phyloP scores from a whole-genome alignment of 2,113 vertebrate species.

The Condylura cristata region DNA sequence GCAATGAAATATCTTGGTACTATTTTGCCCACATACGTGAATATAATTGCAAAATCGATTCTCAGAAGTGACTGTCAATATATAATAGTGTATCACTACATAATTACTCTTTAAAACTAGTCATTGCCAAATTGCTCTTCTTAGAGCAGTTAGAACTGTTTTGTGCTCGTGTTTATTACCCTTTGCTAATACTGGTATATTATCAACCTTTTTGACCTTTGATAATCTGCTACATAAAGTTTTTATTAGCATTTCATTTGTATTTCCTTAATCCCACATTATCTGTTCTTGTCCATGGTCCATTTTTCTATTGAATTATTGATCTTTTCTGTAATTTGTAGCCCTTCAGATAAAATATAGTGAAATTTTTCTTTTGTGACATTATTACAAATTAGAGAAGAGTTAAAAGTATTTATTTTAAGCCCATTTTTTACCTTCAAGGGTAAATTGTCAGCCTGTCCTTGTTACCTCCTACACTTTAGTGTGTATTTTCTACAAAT shows the following conservation, averaged over 20 bases:
- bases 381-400: no score
- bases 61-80: slow-evolving; percentile 7
- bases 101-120: neutral
- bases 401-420: neutral
- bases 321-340: slow-evolving; percentile 13
- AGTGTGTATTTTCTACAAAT: slow-evolving; percentile 31
- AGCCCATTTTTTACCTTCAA: neutral
- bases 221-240: neutral
- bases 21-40: neutral
- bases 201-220: neutral
- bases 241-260: slow-evolving; percentile 37
- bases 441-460: neutral
- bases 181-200: neutral
- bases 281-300: neutral
- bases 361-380: neutral
- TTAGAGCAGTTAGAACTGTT: neutral
- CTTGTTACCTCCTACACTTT: neutral
- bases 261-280: slow-evolving; percentile 35
- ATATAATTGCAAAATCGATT: neutral
- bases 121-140: neutral
- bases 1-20: neutral
- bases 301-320: slow-evolving; percentile 18
- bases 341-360: neutral
- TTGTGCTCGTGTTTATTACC: neutral
- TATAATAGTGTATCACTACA: no score